Evolutionary conservation across 2,113 vertebrate species (phyloP).

Genomic region (Phyllostomus discolor): DNA sequence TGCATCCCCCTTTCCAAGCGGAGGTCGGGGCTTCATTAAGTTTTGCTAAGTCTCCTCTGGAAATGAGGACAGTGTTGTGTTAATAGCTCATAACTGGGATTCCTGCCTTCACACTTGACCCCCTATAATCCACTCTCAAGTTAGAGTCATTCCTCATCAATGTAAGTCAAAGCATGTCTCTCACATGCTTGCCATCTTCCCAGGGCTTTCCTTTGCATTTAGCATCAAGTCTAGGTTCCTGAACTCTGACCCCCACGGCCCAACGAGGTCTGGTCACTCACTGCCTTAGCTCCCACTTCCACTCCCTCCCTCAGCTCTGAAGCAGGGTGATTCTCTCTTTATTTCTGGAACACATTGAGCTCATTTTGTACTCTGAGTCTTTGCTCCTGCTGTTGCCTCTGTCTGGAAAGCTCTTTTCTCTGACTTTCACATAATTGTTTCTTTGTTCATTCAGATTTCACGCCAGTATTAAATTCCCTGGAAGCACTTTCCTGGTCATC

Average conservation of each 20-base stretch:
- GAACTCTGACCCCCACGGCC: background rate
- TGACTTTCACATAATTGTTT: background rate
- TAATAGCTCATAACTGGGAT: background rate
- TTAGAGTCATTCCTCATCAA: background rate
- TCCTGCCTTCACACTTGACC: background rate
- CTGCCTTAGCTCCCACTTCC: background rate
- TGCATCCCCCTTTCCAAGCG: background rate
- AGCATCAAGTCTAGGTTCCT: background rate
- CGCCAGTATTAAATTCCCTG: background rate
- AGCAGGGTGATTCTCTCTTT: background rate
- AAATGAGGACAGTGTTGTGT: background rate
- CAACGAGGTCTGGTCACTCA: background rate
- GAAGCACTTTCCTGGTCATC: background rate
- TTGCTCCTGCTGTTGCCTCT: background rate
- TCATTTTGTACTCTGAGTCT: background rate
- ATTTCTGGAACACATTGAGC: background rate
- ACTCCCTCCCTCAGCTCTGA: background rate
- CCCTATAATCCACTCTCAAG: background rate
- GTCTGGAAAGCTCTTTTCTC: background rate
- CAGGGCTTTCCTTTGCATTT: background rate
- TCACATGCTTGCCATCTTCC: background rate
- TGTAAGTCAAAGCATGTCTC: background rate
- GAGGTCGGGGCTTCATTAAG: background rate
- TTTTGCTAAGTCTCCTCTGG: background rate
- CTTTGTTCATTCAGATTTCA: background rate